These are phyloP conservation scores for Aphelenchoides bicaudatus DNA, from an alignment of 2,888 invertebrate species.

Conservation along the genomic window DNA sequence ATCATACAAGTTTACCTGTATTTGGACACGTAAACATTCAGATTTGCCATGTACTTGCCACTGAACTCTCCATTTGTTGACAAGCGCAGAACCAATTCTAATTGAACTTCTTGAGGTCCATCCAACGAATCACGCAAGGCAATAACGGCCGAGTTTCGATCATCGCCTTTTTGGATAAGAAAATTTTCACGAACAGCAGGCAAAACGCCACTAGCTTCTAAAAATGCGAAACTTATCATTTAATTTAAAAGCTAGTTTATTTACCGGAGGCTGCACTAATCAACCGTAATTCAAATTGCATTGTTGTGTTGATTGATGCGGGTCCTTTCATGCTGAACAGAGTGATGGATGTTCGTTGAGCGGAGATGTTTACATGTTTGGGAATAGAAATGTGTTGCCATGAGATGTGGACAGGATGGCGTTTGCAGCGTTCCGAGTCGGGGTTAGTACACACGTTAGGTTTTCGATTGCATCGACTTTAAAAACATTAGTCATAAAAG, in stretches of 20 bases:
- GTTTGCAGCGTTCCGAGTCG: slow-evolving; percentile 74
- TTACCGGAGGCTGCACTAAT: slow-evolving; percentile 53
- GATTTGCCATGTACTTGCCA: slow-evolving; percentile 63
- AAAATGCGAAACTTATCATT: slow-evolving; percentile 1
- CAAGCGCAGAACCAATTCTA: slow-evolving; percentile 61
- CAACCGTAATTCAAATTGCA: slow-evolving; percentile 62
- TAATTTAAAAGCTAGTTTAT: slow-evolving; percentile 5
- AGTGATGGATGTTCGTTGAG: slow-evolving; percentile 76
- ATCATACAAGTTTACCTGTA: slow-evolving; percentile 39
- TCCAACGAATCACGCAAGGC: slow-evolving; percentile 57
- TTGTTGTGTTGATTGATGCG: slow-evolving; percentile 54
- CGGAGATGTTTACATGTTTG: slow-evolving; percentile 68
- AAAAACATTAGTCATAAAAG: slow-evolving; percentile 43
- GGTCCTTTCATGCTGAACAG: slow-evolving; percentile 67
- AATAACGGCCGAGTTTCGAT: slow-evolving; percentile 62
- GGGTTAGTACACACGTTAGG: slow-evolving; percentile 70
- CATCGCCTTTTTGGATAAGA: slow-evolving; percentile 61
- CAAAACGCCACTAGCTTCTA: neutral
- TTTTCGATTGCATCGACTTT: slow-evolving; percentile 76
- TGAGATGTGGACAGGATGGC: slow-evolving; percentile 76
- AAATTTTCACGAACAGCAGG: slow-evolving; percentile 61
- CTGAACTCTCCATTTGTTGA: slow-evolving; percentile 60
- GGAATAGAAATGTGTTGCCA: slow-evolving; percentile 90
- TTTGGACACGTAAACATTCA: slow-evolving; percentile 62
- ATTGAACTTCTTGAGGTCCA: slow-evolving; percentile 60